Conservation (phyloP, 2,888 invertebrate genomes). For the Agonopterix alstromeriana region DNA sequence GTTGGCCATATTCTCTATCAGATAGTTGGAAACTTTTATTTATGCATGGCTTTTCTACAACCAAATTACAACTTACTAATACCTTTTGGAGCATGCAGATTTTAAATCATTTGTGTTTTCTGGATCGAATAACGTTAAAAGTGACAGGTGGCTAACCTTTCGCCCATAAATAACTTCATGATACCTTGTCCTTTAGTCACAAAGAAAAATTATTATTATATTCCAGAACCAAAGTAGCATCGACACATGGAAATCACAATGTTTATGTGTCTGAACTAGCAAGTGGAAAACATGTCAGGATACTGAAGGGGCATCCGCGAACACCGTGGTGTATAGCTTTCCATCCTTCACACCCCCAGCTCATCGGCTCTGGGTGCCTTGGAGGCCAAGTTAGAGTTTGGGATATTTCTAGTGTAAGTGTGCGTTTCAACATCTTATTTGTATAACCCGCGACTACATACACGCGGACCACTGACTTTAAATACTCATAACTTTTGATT, state of each 20-base stretch:
- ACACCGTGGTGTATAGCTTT: constrained; percentile 95
- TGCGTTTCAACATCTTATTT: background rate
- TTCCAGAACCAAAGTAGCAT: constrained; percentile 85
- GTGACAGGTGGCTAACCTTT: too few species aligned
- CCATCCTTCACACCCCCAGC: constrained; percentile 88
- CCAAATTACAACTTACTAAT: too few species aligned
- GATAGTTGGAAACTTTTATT: too few species aligned
- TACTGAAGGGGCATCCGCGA: constrained; percentile 88
- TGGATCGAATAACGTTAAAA: too few species aligned
- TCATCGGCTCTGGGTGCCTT: constrained; percentile 91
- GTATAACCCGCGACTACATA: too few species aligned
- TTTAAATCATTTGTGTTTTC: background rate
- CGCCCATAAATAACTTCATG: too few species aligned
- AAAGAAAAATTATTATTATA: too few species aligned
- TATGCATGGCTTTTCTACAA: background rate
- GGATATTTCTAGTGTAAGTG: constrained; percentile 79
- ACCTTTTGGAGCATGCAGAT: background rate
- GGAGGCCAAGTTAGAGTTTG: constrained; percentile 94
- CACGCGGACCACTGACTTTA: too few species aligned
- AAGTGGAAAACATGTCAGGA: constrained; percentile 86
- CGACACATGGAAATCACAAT: constrained; percentile 93
- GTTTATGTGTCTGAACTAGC: constrained; percentile 89
- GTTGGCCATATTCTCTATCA: too few species aligned
- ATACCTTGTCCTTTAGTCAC: too few species aligned
- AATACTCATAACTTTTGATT: too few species aligned